A percentile compares a stretch with the other conserved stretches of the same genome.
phyloP scores from a whole-genome alignment of 2,888 invertebrate species.

The Caenorhabditis sinica region DNA sequence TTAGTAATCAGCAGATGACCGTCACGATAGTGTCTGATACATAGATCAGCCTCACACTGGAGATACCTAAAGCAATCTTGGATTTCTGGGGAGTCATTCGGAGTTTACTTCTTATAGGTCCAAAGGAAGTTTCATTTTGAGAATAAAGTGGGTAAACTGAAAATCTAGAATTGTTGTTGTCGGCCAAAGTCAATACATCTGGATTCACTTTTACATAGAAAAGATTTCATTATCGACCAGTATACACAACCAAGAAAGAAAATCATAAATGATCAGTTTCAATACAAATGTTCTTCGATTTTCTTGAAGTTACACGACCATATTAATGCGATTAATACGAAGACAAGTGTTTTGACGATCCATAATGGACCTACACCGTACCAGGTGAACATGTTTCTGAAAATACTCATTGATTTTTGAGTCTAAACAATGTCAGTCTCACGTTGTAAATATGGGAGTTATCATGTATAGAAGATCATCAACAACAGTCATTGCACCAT shows the following conservation, averaged over 20 bases:
- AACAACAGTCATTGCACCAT: constrained; percentile 65
- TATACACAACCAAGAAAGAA: not conserved
- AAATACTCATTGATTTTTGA: not conserved
- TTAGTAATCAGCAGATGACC: not conserved
- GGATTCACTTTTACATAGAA: too few species aligned
- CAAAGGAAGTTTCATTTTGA: too few species aligned
- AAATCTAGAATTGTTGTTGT: too few species aligned
- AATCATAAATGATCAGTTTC: not conserved
- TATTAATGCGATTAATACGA: constrained; percentile 13
- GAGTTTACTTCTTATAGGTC: too few species aligned
- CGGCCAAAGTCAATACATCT: too few species aligned
- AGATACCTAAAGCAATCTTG: not conserved
- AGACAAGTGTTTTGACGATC: constrained; percentile 41
- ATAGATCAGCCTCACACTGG: not conserved
- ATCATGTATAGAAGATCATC: constrained; percentile 67
- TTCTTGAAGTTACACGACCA: constrained; percentile 39
- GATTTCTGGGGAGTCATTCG: too few species aligned
- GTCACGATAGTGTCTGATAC: not conserved
- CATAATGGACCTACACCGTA: constrained; percentile 58
- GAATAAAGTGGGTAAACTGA: too few species aligned
- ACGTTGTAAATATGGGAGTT: constrained; percentile 68
- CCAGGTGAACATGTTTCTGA: constrained; percentile 47
- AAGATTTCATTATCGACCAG: not conserved
- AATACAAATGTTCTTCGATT: constrained; percentile 32
- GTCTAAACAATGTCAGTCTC: not conserved